Evolutionary conservation across 2,888 invertebrate genomes (phyloP).

Genomic region (Dolichomitus sp.): DNA sequence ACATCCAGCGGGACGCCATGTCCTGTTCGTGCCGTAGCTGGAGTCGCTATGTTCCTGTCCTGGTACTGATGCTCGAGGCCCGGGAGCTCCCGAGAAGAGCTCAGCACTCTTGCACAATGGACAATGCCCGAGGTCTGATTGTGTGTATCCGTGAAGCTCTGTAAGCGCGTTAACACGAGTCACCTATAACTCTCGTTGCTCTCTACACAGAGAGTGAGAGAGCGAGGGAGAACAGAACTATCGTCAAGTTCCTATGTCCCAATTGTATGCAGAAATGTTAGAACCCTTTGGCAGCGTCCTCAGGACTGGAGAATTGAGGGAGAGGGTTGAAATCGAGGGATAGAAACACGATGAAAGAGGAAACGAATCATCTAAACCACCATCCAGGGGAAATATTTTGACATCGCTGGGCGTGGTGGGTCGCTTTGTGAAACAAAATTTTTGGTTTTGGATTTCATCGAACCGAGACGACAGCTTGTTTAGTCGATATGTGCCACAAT

Average conservation of each 20-base stretch:
- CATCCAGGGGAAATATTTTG: conserved; percentile 83
- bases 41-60: conserved; percentile 4
- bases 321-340: conserved; percentile 29
- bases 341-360: conserved; percentile 13
- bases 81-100: conserved; percentile 18
- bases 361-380: conserved; percentile 28
- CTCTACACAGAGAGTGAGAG: not conserved
- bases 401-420: conserved; percentile 82
- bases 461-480: conserved; percentile 2
- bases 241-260: conserved; percentile 11
- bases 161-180: conserved; percentile 41
- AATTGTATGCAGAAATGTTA: conserved; percentile 29
- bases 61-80: conserved; percentile 18
- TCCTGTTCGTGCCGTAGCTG: conserved; percentile 71
- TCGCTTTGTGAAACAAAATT: conserved; percentile 7
- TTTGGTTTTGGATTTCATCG: conserved; percentile 63
- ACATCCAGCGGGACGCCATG: conserved; percentile 75
- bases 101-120: conserved; percentile 72
- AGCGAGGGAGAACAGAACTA: not conserved
- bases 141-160: conserved; percentile 45
- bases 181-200: conserved; percentile 36
- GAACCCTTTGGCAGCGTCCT: conserved; percentile 57
- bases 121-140: conserved; percentile 74
- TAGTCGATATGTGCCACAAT: not conserved
- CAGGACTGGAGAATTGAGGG: conserved; percentile 18